Evolutionary conservation across 2,113 vertebrate genomes (phyloP).

Genomic region (Sapayoa aenigma): DNA sequence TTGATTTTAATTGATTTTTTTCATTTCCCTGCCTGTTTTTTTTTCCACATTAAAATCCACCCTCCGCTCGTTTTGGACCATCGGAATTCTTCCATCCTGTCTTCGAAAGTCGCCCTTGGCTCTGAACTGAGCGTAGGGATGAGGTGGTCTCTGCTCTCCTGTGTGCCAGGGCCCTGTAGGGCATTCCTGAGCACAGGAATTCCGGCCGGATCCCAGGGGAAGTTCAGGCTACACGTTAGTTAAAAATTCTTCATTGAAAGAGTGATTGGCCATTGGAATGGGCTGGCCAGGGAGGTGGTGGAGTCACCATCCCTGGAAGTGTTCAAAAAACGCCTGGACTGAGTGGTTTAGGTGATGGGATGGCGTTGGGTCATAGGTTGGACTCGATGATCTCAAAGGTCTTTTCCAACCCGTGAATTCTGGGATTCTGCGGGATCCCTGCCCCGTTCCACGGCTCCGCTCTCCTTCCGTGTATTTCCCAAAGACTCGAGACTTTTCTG

Average conservation of each 20-base stretch:
- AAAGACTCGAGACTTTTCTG: background rate
- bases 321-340: too few species aligned
- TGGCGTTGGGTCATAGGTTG: too few species aligned
- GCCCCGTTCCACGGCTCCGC: too few species aligned
- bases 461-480: background rate
- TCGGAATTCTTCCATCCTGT: background rate
- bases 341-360: too few species aligned
- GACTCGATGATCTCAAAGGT: too few species aligned
- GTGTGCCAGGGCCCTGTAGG: background rate
- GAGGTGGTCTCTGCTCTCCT: background rate
- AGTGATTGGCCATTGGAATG: too few species aligned
- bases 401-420: too few species aligned
- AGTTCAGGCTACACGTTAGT: too few species aligned
- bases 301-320: too few species aligned
- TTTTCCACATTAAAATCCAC: background rate
- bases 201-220: background rate
- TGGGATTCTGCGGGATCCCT: background rate
- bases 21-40: background rate
- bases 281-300: too few species aligned
- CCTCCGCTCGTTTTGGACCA: rapidly evolving
- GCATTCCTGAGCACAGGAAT: background rate
- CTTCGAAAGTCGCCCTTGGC: background rate
- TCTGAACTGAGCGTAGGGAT: background rate
- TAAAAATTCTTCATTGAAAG: too few species aligned
- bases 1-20: background rate